A percentile compares a stretch with the other conserved stretches of the same genome.
These are phyloP conservation scores for Patagioenas fasciata DNA, from an alignment of 2,113 vertebrate species.

Conservation along the genomic window DNA sequence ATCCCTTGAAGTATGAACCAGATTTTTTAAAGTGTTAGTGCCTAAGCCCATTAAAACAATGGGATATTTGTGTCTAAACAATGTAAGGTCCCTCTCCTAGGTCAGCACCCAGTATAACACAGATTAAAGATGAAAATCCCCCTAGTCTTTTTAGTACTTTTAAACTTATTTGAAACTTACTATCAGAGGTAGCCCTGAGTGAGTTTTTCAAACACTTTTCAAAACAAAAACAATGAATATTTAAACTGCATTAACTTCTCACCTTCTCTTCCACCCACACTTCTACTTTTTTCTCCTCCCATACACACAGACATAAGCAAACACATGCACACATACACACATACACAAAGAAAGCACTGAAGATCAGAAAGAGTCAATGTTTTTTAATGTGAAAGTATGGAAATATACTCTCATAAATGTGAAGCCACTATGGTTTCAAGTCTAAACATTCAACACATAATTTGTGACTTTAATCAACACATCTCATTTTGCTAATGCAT, in stretches of 20 bases:
- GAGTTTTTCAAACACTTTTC: neutral
- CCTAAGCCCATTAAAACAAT: neutral
- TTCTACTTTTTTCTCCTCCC: neutral
- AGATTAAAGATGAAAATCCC: neutral
- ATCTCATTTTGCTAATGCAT: constrained; percentile 71
- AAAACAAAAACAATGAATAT: neutral
- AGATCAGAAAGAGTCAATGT: neutral
- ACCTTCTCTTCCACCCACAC: neutral
- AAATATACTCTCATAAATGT: constrained; percentile 8
- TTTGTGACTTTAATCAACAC: constrained; percentile 76
- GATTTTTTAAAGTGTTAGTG: neutral
- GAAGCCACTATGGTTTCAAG: constrained; percentile 43
- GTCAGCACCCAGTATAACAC: neutral
- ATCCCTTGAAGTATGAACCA: neutral
- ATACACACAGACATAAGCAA: neutral
- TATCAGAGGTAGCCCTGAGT: neutral
- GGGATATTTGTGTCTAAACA: neutral
- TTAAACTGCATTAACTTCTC: constrained; percentile 14
- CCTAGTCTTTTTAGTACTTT: neutral
- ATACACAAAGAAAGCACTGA: neutral
- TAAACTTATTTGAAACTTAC: neutral
- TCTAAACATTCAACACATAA: constrained; percentile 65
- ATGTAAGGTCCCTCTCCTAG: neutral
- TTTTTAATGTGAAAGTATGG: neutral
- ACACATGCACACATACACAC: neutral